phyloP scores from a whole-genome alignment of 2,888 invertebrate species.

The Nemapogon koenigi region DNA sequence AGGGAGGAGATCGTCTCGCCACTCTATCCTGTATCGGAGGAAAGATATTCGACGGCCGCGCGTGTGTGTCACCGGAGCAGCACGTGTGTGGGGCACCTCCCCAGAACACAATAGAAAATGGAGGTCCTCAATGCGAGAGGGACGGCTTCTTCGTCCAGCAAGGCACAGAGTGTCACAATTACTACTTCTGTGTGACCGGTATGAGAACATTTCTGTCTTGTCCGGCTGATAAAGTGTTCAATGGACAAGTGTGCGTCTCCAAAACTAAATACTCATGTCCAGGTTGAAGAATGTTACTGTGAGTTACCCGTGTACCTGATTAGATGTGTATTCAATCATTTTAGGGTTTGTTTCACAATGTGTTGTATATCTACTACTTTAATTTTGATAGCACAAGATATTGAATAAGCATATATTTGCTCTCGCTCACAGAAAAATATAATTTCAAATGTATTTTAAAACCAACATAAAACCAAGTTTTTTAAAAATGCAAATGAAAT shows the following conservation, averaged over 20 bases:
- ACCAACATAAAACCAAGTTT: too few species aligned
- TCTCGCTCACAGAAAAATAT: too few species aligned
- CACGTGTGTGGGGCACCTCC: constrained; percentile 45
- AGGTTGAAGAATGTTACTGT: constrained; percentile 28
- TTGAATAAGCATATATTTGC: too few species aligned
- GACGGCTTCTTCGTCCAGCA: constrained; percentile 65
- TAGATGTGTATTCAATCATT: too few species aligned
- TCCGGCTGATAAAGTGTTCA: constrained; percentile 51
- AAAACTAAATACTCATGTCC: constrained; percentile 51
- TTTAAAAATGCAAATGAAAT: too few species aligned
- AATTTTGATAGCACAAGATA: too few species aligned
- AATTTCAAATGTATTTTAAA: too few species aligned
- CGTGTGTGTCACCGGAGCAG: constrained; percentile 49
- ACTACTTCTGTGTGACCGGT: constrained; percentile 65
- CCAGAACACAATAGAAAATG: constrained; percentile 25
- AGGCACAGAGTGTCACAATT: constrained; percentile 53
- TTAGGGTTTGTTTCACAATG: too few species aligned
- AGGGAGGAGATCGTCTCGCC: constrained; percentile 58
- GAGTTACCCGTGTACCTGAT: constrained; percentile 4
- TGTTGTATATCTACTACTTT: too few species aligned
- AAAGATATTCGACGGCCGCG: constrained; percentile 65
- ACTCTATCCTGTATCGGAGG: constrained; percentile 62
- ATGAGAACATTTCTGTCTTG: constrained; percentile 56
- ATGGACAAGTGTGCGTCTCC: constrained; percentile 63
- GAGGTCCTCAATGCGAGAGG: constrained; percentile 34